These are phyloP conservation scores for Strigops habroptila DNA, from an alignment of 2,113 vertebrate genomes.

Conservation along the genomic window DNA sequence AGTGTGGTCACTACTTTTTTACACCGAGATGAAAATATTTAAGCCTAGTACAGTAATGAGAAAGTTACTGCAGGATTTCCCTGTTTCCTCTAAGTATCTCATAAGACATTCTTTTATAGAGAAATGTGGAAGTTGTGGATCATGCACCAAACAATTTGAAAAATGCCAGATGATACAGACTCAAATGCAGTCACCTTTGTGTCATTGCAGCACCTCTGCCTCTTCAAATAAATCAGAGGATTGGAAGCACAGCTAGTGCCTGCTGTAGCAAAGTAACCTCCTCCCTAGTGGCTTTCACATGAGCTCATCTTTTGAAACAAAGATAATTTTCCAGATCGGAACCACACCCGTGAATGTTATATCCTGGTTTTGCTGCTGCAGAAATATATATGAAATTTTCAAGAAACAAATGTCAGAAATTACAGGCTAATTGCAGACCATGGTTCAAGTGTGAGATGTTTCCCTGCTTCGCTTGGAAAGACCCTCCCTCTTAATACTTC, in stretches of 20 bases:
- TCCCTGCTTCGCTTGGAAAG: not conserved
- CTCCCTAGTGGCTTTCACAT: not conserved
- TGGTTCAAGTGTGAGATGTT: not conserved
- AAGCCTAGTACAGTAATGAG: not conserved
- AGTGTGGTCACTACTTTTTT: rapidly evolving
- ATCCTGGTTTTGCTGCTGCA: not conserved
- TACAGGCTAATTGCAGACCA: not conserved
- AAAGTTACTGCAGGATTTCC: not conserved
- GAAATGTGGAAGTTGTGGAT: not conserved
- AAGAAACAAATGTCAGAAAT: not conserved
- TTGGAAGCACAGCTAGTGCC: not conserved
- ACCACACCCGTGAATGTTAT: no score
- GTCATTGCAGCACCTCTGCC: rapidly evolving
- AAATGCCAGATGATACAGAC: not conserved
- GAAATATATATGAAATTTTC: not conserved
- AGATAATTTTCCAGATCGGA: not conserved
- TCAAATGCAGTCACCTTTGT: not conserved
- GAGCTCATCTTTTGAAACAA: not conserved
- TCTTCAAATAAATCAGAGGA: rapidly evolving
- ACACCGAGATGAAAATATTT: not conserved
- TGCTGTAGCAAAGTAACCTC: no score
- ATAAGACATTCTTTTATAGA: not conserved
- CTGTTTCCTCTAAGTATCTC: not conserved
- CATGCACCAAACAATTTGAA: not conserved
- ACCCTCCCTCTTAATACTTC: not conserved